Evolutionary conservation across 30 jellyfish, hydroid and myxozoan species (phyloP), one percentile per base, ranked within the genome.

Genomic region (Chironex yamaguchii): DNA sequence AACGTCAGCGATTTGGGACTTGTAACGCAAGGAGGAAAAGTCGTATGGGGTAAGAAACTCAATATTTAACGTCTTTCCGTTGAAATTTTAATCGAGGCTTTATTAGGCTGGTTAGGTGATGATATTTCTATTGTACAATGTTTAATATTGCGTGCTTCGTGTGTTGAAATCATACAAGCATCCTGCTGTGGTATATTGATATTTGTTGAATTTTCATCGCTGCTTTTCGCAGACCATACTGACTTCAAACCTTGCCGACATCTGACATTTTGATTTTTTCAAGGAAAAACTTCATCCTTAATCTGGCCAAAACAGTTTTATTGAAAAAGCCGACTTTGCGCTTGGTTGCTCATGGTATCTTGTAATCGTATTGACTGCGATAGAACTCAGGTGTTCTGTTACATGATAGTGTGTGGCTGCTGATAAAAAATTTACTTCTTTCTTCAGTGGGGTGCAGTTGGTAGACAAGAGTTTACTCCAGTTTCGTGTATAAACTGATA

Each of bases 11-110:
- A 96, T 71, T 88, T 96, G 51, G 99, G 99, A 29, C 63, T 96
- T 72, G 99, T 96, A 2, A 96, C 99, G 0, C 99, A 96, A 82
- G 98, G 98, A 22, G 99, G 99, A 63, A 96, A 96, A 75, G 98
- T 96, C 29, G 97, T 96, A 2, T 96, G 99, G 99, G 99, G 99
- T 95, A 90, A 72, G 98, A 2, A 22, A 3, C 12, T 0, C 14
- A 34, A 52, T 0, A 30, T 14, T 42, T 42, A 42, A 6, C 58
- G 17, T 9, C 9, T 6, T 42, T 6, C 58, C 17, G 17, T 42
- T 42, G 58, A 42, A 42, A 6, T 42, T 9, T 42, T 42, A 42
- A 42, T 9, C 58, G 17, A 42, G 58, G 9, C 17, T 42, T 6
- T 42, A 42, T 42, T 42, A 42, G 9, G 9, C 58, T 42, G 17